A percentile compares a stretch with the other conserved stretches of the same genome.
Conservation (phyloP, 2,797 vertebrate genomes). For the Sandelia bainsii region DNA sequence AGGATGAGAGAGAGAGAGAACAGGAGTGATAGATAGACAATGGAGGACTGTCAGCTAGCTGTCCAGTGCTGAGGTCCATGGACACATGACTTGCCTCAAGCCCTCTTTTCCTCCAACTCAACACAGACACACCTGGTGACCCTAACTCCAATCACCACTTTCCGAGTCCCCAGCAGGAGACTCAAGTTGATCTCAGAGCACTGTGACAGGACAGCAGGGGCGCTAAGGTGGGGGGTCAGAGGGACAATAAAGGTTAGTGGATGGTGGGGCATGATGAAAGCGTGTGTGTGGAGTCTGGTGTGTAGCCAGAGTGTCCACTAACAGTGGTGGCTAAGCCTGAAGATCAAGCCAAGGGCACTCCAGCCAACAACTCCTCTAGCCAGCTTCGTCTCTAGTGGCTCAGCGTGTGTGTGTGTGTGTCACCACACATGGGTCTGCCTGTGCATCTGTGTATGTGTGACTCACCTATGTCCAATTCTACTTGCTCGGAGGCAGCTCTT, state of each 20-base stretch:
- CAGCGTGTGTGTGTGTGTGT: conserved; percentile 31
- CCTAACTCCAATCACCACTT: conserved; percentile 37
- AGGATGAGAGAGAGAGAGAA: neutral
- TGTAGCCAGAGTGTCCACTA: conserved; percentile 61
- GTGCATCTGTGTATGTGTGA: conserved; percentile 43
- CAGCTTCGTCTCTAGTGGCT: conserved; percentile 46
- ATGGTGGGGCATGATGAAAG: conserved; percentile 35
- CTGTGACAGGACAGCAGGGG: conserved; percentile 75
- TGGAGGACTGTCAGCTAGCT: conserved; percentile 16
- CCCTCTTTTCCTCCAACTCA: conserved; percentile 27
- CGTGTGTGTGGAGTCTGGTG: conserved; percentile 27
- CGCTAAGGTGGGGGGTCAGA: conserved; percentile 55
- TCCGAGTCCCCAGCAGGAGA: conserved; percentile 58
- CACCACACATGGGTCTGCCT: conserved; percentile 7
- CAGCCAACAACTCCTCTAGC: conserved; percentile 43
- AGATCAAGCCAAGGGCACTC: conserved; percentile 82
- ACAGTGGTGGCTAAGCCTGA: conserved; percentile 65
- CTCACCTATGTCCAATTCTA: conserved; percentile 74
- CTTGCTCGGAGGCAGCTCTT: conserved; percentile 81
- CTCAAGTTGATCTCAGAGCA: conserved; percentile 54
- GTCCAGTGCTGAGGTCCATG: conserved; percentile 13
- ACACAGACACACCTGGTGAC: conserved; percentile 24
- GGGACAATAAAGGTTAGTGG: conserved; percentile 61
- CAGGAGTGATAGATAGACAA: conserved; percentile 15
- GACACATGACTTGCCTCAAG: conserved; percentile 24